These are phyloP conservation scores for Ormia ochracea DNA, from an alignment of 2,888 invertebrate species.

Conservation along the genomic window DNA sequence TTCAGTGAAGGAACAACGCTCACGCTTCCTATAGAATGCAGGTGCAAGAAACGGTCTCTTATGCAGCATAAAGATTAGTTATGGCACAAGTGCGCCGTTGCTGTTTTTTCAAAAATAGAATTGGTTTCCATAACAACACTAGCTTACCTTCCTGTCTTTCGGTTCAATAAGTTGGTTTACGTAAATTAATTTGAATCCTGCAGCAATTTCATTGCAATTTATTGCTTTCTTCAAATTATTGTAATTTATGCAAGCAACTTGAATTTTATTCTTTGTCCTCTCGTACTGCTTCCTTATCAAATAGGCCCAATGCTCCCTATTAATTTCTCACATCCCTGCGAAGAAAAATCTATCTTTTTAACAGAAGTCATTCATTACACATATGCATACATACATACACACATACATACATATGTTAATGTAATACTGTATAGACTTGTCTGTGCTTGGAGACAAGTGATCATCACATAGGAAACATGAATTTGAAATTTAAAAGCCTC, in stretches of 20 bases:
- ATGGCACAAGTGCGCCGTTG: neutral
- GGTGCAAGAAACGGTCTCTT: slow-evolving; percentile 62
- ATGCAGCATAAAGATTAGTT: slow-evolving; percentile 23
- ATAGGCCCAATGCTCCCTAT: neutral
- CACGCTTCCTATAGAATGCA: slow-evolving; percentile 19
- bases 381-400: slow-evolving; percentile 16
- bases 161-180: slow-evolving; percentile 2
- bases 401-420: neutral
- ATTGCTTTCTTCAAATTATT: slow-evolving; percentile 63
- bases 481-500: neutral
- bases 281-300: slow-evolving; percentile 8
- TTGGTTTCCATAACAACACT: neutral
- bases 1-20: neutral
- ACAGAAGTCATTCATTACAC: slow-evolving; percentile 22
- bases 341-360: slow-evolving; percentile 1
- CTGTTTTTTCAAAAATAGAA: neutral
- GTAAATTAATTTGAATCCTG: neutral
- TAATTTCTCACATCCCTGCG: neutral
- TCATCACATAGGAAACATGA: neutral
- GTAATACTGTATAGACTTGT: no score
- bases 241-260: slow-evolving; percentile 65
- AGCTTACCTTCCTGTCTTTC: neutral
- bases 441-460: no score
- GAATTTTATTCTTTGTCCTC: slow-evolving; percentile 23
- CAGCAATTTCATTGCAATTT: slow-evolving; percentile 65